Conservation (phyloP, 64 coral and sea anemone species). For the Pocillopora verrucosa region DNA sequence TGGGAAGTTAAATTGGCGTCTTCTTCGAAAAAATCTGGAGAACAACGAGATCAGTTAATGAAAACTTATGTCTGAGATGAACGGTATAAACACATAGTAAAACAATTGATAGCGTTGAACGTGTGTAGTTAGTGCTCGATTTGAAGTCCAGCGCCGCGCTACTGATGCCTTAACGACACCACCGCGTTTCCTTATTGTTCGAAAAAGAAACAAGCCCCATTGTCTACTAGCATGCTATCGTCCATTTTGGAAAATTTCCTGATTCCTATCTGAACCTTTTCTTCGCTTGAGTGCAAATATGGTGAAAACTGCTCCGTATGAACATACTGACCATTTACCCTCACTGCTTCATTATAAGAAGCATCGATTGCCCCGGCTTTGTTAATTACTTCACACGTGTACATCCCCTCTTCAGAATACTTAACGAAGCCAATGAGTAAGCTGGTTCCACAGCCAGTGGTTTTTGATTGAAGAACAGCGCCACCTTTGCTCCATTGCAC, state of each 20-base stretch:
- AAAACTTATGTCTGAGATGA: no score
- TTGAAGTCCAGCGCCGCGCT: no score
- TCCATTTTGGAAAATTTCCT: no score
- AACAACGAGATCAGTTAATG: background rate
- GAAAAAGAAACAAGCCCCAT: no score
- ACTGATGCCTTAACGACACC: no score
- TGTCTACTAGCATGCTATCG: no score
- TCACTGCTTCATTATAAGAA: background rate
- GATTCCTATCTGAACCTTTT: no score
- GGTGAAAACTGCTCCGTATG: background rate
- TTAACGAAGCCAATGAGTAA: background rate
- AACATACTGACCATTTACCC: background rate
- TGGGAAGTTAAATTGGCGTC: background rate
- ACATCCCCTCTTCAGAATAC: background rate
- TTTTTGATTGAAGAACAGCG: background rate
- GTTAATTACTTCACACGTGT: background rate
- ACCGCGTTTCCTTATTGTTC: no score
- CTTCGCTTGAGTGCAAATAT: background rate
- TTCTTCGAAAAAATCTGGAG: background rate
- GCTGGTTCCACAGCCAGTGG: background rate
- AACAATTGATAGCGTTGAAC: no score
- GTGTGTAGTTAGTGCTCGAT: no score
- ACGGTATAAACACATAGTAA: no score
- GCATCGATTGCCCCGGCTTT: background rate
- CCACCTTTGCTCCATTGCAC: slow-evolving; percentile 22